Base-by-base conservation (phyloP, 1,140 invertebrate species). In the Aleiodes sp. region DNA sequence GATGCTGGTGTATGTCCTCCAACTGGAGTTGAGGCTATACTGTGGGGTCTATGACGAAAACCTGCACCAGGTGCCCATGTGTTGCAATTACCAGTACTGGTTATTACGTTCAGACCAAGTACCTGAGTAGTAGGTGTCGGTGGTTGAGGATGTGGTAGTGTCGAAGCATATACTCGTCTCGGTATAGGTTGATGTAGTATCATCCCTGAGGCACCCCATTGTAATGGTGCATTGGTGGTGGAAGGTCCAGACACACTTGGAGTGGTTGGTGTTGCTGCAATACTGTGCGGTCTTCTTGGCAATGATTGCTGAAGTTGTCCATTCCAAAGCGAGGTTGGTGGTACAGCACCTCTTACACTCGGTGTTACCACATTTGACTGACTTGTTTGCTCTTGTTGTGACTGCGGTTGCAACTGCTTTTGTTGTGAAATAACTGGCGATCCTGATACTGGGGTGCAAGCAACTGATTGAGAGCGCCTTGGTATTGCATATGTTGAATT, bases 61-160 rank as follows among this genome's bases (percentile, higher is more conserved):
- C 46, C 75, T 2, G 68, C 76, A 9, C 81, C 80, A 0, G 82
- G 70, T 12, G 81, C 82, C 85, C 84, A 86, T 4, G 84, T 85
- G 65, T 85, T 84, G 4, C 75, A 81, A 37, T 78, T 81, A 1
- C 78, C 76, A 0, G 80, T 70, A 70, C 78, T 80, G 7, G 59
- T 72, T 9, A 84, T 63, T 2, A 73, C 64, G 61, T 75, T 82
- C 67, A 82, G 26, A 65, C 68, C 69, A 68, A 78, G 68, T 68
- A 73, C 74, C 80, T 83, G 78, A 71, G 75, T 68, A 75, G 78
- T 77, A 75, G 84, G 74, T 71, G 87, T 84, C 73, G 87, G 85
- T 71, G 88, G 78, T 33, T 85, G 83, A 73, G 84, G 79, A 76
- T 82, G 80, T 72, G 88, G 86, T 73, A 87, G 70, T 72, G 83